Evolutionary conservation across 2,888 invertebrate species (phyloP).

Genomic region (Dolomedes plantarius): DNA sequence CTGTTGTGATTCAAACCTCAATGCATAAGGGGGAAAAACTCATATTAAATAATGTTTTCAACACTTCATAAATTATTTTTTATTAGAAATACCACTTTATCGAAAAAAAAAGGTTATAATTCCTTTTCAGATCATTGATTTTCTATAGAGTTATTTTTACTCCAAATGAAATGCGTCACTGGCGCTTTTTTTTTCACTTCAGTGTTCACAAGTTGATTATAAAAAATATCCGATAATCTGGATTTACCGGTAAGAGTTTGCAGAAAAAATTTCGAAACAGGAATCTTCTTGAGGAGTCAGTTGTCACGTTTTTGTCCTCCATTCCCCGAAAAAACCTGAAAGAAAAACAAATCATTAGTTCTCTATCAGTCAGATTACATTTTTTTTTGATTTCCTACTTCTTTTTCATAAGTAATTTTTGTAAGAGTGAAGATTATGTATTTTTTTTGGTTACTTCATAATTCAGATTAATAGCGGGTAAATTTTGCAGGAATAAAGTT

Average conservation of each 20-base stretch:
- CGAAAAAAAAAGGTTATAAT: background rate
- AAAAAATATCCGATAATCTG: conserved; percentile 8
- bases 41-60: background rate
- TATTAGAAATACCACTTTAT: background rate
- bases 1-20: no score
- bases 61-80: background rate
- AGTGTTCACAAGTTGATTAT: background rate
- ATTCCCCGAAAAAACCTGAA: background rate
- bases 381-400: background rate
- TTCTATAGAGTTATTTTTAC: conserved; percentile 3
- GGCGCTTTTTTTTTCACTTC: background rate
- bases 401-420: background rate
- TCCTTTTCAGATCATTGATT: conserved; percentile 11
- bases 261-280: conserved; percentile 2
- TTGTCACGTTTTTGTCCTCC: background rate
- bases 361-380: background rate
- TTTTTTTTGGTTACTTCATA: no score
- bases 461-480: no score
- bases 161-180: background rate
- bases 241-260: conserved; percentile 3
- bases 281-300: background rate
- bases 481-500: no score
- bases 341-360: conserved; percentile 11
- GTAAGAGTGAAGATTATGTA: no score
- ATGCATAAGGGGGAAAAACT: background rate